These are phyloP conservation scores for Catonia carolina DNA, from an alignment of 2,888 invertebrate genomes.

Conservation along the genomic window DNA sequence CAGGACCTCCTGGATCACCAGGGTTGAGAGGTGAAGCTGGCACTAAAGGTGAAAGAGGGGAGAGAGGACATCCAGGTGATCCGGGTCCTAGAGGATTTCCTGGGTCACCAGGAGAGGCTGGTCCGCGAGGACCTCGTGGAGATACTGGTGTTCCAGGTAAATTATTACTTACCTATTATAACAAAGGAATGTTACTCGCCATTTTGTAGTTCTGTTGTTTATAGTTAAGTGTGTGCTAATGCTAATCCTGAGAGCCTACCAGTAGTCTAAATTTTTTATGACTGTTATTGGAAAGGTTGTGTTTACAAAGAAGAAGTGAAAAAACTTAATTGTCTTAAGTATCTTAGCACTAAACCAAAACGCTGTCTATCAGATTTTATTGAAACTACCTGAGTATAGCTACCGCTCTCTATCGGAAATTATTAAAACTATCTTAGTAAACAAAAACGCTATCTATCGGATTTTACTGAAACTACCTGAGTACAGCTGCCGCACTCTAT, in stretches of 20 bases:
- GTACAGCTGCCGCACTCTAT: too few species aligned
- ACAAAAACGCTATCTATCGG: too few species aligned
- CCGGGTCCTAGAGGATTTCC: slow-evolving; percentile 46
- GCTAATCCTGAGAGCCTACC: background rate
- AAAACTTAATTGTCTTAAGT: too few species aligned
- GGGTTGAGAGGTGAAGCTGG: slow-evolving; percentile 39
- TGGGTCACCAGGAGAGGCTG: slow-evolving; percentile 60
- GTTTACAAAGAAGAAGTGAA: too few species aligned
- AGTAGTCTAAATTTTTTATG: background rate
- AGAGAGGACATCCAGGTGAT: slow-evolving; percentile 43
- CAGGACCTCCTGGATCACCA: slow-evolving; percentile 45
- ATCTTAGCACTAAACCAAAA: too few species aligned
- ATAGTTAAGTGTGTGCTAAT: background rate
- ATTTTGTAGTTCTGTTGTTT: too few species aligned
- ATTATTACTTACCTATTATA: background rate
- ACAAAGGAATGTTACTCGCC: too few species aligned
- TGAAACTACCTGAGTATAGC: too few species aligned
- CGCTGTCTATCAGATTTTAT: too few species aligned
- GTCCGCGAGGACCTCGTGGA: slow-evolving; percentile 64
- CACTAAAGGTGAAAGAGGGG: slow-evolving; percentile 40
- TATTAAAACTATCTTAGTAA: too few species aligned
- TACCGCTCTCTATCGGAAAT: too few species aligned
- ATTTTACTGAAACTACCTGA: too few species aligned
- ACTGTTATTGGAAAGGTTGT: background rate
- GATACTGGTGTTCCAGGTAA: slow-evolving; percentile 48